These are phyloP conservation scores for Papilio polyxenes DNA, from an alignment of 1,140 invertebrate species.

Conservation along the genomic window DNA sequence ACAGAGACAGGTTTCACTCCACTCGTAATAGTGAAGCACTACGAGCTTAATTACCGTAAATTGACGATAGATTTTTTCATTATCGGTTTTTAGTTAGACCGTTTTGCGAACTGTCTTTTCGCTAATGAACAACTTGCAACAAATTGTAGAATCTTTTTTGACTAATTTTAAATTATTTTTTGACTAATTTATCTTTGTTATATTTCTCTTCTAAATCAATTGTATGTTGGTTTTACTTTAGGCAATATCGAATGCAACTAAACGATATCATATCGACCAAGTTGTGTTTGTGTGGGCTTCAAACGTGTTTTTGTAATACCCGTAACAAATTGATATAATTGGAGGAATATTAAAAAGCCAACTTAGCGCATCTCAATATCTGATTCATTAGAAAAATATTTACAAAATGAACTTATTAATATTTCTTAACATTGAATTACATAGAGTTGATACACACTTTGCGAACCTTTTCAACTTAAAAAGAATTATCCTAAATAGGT, in stretches of 20 bases:
- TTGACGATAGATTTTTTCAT: conserved; percentile 57
- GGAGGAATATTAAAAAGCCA: no score
- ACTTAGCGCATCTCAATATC: no score
- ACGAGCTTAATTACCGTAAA: conserved; percentile 70
- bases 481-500: no score
- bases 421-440: no score
- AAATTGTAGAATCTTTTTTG: background rate
- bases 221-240: background rate
- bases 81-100: conserved; percentile 47
- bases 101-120: background rate
- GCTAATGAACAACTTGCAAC: background rate
- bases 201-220: background rate
- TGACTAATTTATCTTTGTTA: background rate
- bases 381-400: no score
- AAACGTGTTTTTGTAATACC: background rate
- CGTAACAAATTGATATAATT: background rate
- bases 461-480: no score
- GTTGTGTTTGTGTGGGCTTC: background rate
- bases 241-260: background rate
- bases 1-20: conserved; percentile 54
- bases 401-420: no score
- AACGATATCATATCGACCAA: background rate
- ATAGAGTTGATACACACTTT: no score
- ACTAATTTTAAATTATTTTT: background rate
- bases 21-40: conserved; percentile 67